A percentile compares a stretch with the other conserved stretches of the same genome.
Evolutionary conservation across 2,113 vertebrate genomes (phyloP).

Genomic region (Leucosticte australis): DNA sequence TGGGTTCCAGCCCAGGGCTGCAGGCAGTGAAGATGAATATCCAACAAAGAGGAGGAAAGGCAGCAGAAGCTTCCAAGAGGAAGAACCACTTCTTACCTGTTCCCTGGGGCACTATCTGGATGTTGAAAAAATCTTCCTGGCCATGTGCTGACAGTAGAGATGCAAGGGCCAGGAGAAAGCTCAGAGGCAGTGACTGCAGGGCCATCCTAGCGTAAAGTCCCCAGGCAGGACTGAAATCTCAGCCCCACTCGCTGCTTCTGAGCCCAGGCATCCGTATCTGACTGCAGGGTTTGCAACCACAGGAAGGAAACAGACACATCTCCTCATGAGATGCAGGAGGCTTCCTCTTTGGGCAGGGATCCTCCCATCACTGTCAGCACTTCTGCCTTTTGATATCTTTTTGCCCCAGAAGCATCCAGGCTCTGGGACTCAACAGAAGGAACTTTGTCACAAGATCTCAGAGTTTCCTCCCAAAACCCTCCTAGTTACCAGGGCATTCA

Average conservation of each 20-base stretch:
- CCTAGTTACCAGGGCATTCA: not conserved
- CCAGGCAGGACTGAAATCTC: not conserved
- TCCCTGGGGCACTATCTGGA: not conserved
- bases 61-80: not conserved
- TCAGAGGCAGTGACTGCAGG: not conserved
- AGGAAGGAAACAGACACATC: not conserved
- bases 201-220: not conserved
- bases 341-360: not conserved
- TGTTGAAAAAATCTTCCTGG: not conserved
- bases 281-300: not conserved
- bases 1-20: not conserved
- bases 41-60: not conserved
- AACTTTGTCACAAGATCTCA: not conserved
- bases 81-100: not conserved
- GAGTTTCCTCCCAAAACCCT: not conserved
- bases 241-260: not conserved
- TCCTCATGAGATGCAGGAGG: not conserved
- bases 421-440: not conserved
- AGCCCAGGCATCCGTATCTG: not conserved
- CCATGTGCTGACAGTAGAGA: not conserved
- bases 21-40: not conserved
- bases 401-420: not conserved
- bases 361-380: not conserved
- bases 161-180: not conserved
- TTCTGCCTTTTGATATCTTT: not conserved